Evolutionary conservation across 2,113 vertebrate genomes (phyloP).

Genomic region (Trogon surrucura): DNA sequence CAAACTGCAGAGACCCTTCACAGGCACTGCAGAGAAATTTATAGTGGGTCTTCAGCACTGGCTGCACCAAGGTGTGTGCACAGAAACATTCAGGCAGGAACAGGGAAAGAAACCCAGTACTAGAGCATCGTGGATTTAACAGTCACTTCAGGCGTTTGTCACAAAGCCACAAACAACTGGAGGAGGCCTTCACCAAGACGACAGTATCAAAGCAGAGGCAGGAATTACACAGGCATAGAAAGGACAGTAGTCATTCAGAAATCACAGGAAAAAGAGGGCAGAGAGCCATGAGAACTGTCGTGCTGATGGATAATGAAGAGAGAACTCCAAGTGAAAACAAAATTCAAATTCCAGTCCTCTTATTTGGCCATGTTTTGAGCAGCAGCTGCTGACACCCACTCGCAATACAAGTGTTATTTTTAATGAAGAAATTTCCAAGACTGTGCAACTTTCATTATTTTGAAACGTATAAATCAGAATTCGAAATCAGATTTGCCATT

Average conservation of each 20-base stretch:
- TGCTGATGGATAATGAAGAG: not conserved
- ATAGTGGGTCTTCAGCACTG: not conserved
- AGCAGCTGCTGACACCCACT: not conserved
- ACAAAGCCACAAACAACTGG: not conserved
- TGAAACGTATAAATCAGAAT: not conserved
- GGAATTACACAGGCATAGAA: not conserved
- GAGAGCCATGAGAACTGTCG: not conserved
- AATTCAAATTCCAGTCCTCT: not conserved
- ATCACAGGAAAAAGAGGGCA: not conserved
- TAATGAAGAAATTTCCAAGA: not conserved
- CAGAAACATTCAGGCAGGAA: not conserved
- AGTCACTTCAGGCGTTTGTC: not conserved
- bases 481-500: not conserved
- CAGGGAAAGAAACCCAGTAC: rapidly evolving
- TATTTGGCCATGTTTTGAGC: not conserved
- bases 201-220: not conserved
- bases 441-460: not conserved
- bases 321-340: not conserved
- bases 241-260: not conserved
- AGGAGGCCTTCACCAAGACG: not conserved
- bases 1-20: not conserved
- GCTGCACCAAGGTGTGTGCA: not conserved
- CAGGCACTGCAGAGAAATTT: not conserved
- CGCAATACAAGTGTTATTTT: not conserved
- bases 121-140: not conserved